These are phyloP conservation scores for Dreissena polymorpha DNA, from an alignment of 1,140 invertebrate species.

Conservation along the genomic window DNA sequence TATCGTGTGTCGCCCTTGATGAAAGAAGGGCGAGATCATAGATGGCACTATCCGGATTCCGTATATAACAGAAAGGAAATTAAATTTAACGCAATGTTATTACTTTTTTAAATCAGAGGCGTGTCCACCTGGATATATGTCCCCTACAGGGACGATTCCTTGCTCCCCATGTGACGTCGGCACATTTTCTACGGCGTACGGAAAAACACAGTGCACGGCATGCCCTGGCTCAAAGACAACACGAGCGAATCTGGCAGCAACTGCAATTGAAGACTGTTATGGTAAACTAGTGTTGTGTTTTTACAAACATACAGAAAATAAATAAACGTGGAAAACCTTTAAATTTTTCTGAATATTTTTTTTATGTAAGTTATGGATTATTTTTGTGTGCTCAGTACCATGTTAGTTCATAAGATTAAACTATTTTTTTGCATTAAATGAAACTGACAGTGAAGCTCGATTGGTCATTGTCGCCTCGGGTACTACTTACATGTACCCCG, in stretches of 20 bases:
- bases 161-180: not conserved
- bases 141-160: not conserved
- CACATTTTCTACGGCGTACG: not conserved
- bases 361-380: too few relatives aligned
- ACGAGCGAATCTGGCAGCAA: not conserved
- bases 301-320: too few relatives aligned
- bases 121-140: not conserved
- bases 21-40: too few relatives aligned
- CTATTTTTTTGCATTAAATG: too few relatives aligned
- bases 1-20: too few relatives aligned
- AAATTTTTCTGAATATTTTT: not conserved
- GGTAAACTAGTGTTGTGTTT: not conserved
- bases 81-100: too few relatives aligned
- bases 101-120: not conserved
- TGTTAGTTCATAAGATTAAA: too few relatives aligned
- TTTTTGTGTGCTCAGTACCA: not conserved
- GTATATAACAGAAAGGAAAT: too few relatives aligned
- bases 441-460: too few relatives aligned
- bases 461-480: too few relatives aligned
- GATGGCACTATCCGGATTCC: too few relatives aligned
- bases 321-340: not conserved
- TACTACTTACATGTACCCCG: too few relatives aligned
- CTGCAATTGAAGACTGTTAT: not conserved
- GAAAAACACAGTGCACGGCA: not conserved
- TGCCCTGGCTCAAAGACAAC: constrained; percentile 9